Evolutionary conservation across 92 coral and sea anemone species (phyloP), one percentile per base, ranked within the genome.

Genomic region (Actinostola sp.): DNA sequence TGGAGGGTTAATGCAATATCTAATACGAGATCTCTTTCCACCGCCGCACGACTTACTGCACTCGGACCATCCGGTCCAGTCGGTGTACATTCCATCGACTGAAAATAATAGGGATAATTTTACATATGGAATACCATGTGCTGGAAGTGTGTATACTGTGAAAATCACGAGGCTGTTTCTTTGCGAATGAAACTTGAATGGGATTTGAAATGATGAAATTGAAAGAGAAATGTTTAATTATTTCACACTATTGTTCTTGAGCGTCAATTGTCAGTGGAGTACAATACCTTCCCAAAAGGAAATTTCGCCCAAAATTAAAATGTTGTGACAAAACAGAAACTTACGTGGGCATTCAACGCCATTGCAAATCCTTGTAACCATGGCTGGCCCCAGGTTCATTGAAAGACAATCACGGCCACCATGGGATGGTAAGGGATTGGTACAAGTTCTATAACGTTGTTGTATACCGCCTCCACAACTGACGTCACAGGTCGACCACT

Each of bases 21-120:
- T 73, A 54, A 86, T 76, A 24, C 99, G 87, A 42, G 73, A 72
- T 38, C 82, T 88, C 63, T 76, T 92, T 26, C 99, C 99, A 0
- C 84, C 81, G 0, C 93, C 97, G 51, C 99, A 95, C 14, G 92
- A 74, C 71, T 89, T 87, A 67, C 89, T 92, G 53, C 99, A 95
- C 73, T 82, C 82, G 5, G 92, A 72, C 99, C 99, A 95, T 16
- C 87, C 97, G 12, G 96, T 95, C 97, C 97, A 95, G 67, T 89
- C 96, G 11, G 97, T 88, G 77, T 88, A 95, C 16, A 93, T 93
- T 31, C 99, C 99, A 51, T 95, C 81, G 54, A 81, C 89, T 89
- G 41, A 1, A 23, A 23, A 23, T 14, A 23, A 38, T 19, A 15
- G 8, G 30, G 36, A 27, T 15, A 36, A 36, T 36, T 11, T 4